Evolutionary conservation across 1,140 invertebrate species (phyloP), one percentile per base, ranked within the genome.

Genomic region (Heliconius congener): DNA sequence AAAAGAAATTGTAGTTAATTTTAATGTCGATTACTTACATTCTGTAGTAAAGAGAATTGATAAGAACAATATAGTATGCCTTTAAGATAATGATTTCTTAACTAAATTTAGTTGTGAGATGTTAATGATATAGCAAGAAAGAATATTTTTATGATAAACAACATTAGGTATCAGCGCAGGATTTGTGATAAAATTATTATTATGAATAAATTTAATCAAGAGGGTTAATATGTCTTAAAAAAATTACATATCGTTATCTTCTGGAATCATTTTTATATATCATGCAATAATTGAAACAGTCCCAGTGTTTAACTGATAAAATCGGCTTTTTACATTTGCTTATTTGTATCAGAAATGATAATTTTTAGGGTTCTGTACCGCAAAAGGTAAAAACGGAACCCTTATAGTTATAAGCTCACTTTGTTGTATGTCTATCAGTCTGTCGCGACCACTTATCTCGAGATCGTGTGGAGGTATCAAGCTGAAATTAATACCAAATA

Each of bases 221-320:
- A 46, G 13, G 13, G 13, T 46, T 46, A 46, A 46, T 60, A 60
- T 60, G 57, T 60, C 3, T n/a, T 60, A 60, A 27, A 60, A 57
- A 60, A 60, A 60, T 60, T 60, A 60, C 57, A 60, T 11, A 23
- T 23, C 23, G 57, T 18, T 27, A 66, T 16, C 27, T 27, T 66
- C 60, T 66, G 9, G 27, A 66, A 66, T 27, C 27, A 30, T 13
- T 30, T 66, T 23, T 27, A 30, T 16, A 66, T 27, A 66, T 66
- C 60, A 8, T 66, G 60, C 60, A 30, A 66, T 66, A 66, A 66
- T 66, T 66, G 27, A 66, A 66, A 66, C 60, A 66, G 23, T 66
- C 27, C 60, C 23, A 27, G 60, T 27, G 60, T 30, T 66, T 66
- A 66, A 30, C 60, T 30, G 60, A 66, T 66, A 27, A 27, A 1